Evolutionary conservation across 2,888 invertebrate species (phyloP).

Genomic region (Ecdyonurus torrentis): DNA sequence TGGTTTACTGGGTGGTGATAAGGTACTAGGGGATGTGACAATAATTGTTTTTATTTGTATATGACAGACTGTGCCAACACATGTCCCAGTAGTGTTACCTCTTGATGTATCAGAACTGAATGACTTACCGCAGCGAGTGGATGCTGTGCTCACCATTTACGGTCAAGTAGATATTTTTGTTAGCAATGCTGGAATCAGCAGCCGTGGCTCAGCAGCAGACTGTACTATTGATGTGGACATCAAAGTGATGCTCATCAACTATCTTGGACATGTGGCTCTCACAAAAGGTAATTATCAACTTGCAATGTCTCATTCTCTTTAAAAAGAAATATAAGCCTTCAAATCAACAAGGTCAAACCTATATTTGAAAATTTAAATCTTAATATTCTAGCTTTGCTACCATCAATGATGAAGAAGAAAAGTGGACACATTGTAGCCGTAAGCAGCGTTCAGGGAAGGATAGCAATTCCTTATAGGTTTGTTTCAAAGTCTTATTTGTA

Average conservation of each 20-base stretch:
- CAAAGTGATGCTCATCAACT: slow-evolving; percentile 84
- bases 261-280: slow-evolving; percentile 79
- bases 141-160: slow-evolving; percentile 48
- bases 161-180: slow-evolving; percentile 73
- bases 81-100: slow-evolving; percentile 53
- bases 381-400: slow-evolving; percentile 58
- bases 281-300: slow-evolving; percentile 57
- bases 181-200: slow-evolving; percentile 84
- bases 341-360: background rate
- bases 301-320: no score
- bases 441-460: slow-evolving; percentile 84
- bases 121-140: slow-evolving; percentile 39
- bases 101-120: slow-evolving; percentile 61
- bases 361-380: slow-evolving; percentile 8
- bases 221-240: slow-evolving; percentile 69
- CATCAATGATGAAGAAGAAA: slow-evolving; percentile 58
- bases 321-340: no score
- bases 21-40: no score
- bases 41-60: slow-evolving; percentile 5
- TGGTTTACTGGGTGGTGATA: no score
- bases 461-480: slow-evolving; percentile 71
- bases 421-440: slow-evolving; percentile 73
- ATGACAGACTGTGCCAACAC: slow-evolving; percentile 37
- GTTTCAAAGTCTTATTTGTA: no score
- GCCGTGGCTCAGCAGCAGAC: slow-evolving; percentile 43